Base-by-base conservation (phyloP, 1,140 invertebrate genomes). In the Venustaconcha ellipsiformis region DNA sequence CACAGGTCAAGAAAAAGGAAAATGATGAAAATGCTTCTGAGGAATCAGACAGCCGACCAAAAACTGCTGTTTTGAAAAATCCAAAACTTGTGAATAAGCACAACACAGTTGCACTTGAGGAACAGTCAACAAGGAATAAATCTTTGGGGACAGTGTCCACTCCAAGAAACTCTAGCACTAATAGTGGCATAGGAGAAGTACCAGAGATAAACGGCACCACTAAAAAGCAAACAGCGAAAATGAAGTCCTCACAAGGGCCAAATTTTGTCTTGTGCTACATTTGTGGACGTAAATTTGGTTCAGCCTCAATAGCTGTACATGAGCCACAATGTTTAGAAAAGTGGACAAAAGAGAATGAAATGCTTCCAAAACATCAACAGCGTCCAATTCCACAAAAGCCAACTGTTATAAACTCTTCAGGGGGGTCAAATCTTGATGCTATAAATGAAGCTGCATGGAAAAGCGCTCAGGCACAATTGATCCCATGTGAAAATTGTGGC, bases 301-400 rank as follows among this genome's bases (percentile, higher is more conserved):
- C 92, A 0, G 92, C 91, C 74, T 94, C 93, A 48, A 93, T 95
- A 67, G 87, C 84, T 20, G 94, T 95, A 75, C 94, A 95, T 87
- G 93, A 95, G 83, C 94, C 94, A 1, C 93, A 95, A 79, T 95
- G 94, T 82, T 83, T 95, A 56, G 92, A 93, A 83, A 94, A 94
- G 83, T 95, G 94, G 94, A 91, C 92, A 57, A 86, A 90, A 62
- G 93, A 94, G 84, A 94, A 95, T 82, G 89, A 92, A 18, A 92
- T 93, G 82, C 84, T 94, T 59, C 93, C 94, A 6, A 86, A 90
- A 37, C 84, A 89, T 66, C 91, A 93, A 70, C 88, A 92, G 68
- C 85, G 92, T 80, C 90, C 92, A 1, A 91, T 92, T 74, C 94
- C 94, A 13, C 83, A 90, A 64, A 94, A 93, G 86, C 94, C 94